Conservation (phyloP, 2,888 invertebrate genomes). For the Synergus gifuensis region DNA sequence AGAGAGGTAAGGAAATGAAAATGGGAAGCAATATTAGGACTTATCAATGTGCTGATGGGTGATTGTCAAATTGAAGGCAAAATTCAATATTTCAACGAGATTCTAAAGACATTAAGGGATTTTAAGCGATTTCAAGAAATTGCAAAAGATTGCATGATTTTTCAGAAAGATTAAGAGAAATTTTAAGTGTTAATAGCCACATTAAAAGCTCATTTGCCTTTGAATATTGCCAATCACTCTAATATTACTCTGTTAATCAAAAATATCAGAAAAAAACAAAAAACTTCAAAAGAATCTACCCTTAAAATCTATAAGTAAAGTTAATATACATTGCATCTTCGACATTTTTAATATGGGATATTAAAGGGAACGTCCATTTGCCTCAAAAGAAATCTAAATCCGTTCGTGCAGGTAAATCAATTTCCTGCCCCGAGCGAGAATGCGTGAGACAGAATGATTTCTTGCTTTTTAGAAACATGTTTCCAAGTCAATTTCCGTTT, state of each 20-base stretch:
- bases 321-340: background rate
- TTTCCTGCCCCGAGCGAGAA: slow-evolving; percentile 8
- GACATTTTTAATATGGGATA: slow-evolving; percentile 15
- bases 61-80: too few species aligned
- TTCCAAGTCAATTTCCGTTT: slow-evolving; percentile 21
- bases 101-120: too few species aligned
- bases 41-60: background rate
- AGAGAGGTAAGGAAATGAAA: background rate
- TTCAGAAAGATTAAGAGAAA: too few species aligned
- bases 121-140: too few species aligned
- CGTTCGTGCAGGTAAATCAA: slow-evolving; percentile 29
- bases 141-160: too few species aligned
- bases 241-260: too few species aligned
- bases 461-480: slow-evolving; percentile 24
- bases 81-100: too few species aligned
- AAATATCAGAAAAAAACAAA: background rate
- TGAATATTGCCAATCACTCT: too few species aligned
- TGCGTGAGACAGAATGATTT: slow-evolving; percentile 10
- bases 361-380: background rate
- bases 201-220: too few species aligned
- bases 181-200: too few species aligned
- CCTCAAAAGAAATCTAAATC: background rate
- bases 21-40: background rate
- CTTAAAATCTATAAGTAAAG: background rate
- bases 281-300: background rate